Evolutionary conservation across 2,888 invertebrate species (phyloP), one percentile per base, ranked within the genome.

Genomic region (Ecdyonurus torrentis): DNA sequence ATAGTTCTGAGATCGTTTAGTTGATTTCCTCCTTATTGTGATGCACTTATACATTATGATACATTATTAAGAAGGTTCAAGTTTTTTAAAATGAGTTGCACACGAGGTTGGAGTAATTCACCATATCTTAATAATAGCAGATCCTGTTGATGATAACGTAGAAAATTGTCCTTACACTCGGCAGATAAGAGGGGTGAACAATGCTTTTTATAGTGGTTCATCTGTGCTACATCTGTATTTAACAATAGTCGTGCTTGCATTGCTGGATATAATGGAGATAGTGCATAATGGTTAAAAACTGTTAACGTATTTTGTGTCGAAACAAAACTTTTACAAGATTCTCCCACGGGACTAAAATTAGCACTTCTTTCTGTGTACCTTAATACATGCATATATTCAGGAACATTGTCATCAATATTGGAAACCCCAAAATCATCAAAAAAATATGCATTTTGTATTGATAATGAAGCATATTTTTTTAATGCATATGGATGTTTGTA

Each of bases 241-340:
- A 86, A 78, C 66, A 82, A 77, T 76, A 81, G 80, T 52, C 79
- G 79, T 19, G 77, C 74, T 67, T 78, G 77, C 22, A 80, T 77
- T 2, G 75, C 74, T 7, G 79, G 76, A 61, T 79, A 79, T 24
- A 86, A 70, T 64, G 80, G 78, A 63, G 81, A 78, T 67, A 88
- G 72, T 2, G 86, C 83, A 70, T 87, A 88, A 71, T 88, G 88
- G 73, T 88, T 88, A 74, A 87, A 87, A 53, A 87, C 85, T 59
- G 83, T 84, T 69, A 86, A 74, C 25, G 86, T 80, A 66, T 79
- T 81, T 67, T 77, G 77, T 2, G 85, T 84, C 23, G 81, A 74
- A 71, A 87, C 81, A 71, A 87, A 83, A 71, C 87, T 87, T 72
- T 88, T 88, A 61, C 84, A 83, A 65, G 84, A 85, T 67, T 82